phyloP scores from a whole-genome alignment of 2,113 vertebrate genomes.

The Clupea harengus region DNA sequence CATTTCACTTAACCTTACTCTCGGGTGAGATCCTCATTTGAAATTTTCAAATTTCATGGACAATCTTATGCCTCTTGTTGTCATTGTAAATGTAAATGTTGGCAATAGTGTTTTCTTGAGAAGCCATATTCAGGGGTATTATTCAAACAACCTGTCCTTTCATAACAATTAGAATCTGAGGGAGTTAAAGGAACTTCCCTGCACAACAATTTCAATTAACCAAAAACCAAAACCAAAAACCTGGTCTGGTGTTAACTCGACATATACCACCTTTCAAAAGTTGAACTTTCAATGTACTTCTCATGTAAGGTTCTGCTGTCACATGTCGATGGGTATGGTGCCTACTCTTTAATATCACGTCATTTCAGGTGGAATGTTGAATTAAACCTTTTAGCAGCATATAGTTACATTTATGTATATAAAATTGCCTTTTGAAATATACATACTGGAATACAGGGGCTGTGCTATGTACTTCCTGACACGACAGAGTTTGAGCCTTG shows the following conservation, averaged over 20 bases:
- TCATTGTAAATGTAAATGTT: background rate
- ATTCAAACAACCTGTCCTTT: no score
- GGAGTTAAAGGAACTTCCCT: no score
- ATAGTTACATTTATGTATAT: background rate
- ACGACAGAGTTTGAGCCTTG: slow-evolving; percentile 22
- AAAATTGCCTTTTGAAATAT: background rate
- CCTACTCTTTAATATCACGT: background rate
- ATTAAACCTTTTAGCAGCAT: background rate
- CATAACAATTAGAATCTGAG: no score
- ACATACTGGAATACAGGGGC: background rate
- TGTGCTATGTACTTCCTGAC: slow-evolving; percentile 10
- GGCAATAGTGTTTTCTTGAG: background rate
- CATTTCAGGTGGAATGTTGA: background rate
- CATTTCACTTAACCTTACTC: background rate
- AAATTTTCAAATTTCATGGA: background rate
- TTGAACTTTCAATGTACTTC: background rate
- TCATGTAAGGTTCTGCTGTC: background rate
- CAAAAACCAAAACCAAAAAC: background rate
- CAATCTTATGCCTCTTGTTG: background rate
- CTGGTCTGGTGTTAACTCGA: background rate
- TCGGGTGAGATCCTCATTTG: background rate
- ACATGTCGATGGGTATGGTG: background rate
- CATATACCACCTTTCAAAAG: background rate
- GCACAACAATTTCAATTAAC: background rate
- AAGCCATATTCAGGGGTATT: background rate